phyloP scores from a whole-genome alignment of 1,140 invertebrate species.

The Drosophila ercepeae region DNA sequence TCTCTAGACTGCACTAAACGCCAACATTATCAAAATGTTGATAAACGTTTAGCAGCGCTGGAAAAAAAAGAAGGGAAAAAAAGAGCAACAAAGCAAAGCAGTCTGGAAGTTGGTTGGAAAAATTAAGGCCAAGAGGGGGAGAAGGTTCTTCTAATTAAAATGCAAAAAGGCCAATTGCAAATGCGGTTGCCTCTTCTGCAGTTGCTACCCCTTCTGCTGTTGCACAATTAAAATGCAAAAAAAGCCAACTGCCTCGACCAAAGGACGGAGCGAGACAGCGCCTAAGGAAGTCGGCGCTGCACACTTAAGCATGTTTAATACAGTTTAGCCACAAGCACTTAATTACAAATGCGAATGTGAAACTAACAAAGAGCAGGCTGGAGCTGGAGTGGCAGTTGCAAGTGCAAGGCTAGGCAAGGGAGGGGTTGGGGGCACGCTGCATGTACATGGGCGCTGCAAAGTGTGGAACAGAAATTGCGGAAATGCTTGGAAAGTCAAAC shows the following conservation, averaged over 20 bases:
- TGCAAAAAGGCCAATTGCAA: constrained; percentile 81
- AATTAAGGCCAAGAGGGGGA: not conserved
- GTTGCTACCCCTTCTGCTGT: constrained; percentile 35
- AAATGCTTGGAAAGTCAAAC: constrained; percentile 39
- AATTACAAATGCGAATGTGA: constrained; percentile 74
- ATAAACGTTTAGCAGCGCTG: constrained; percentile 73
- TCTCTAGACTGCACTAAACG: constrained; percentile 52
- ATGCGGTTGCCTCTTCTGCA: constrained; percentile 34
- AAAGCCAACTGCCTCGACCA: constrained; percentile 1
- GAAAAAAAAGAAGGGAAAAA: constrained; percentile 17
- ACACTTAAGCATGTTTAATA: constrained; percentile 83
- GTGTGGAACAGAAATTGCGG: constrained; percentile 53
- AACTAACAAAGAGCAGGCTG: not conserved
- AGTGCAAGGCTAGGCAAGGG: too few relatives aligned
- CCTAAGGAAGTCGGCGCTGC: constrained; percentile 66
- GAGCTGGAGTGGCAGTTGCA: not conserved
- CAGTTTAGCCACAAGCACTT: constrained; percentile 83
- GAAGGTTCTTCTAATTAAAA: constrained; percentile 71
- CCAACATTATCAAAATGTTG: constrained; percentile 82
- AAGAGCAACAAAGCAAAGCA: constrained; percentile 6
- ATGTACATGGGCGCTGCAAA: constrained; percentile 10
- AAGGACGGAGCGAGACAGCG: not conserved
- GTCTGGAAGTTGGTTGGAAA: not conserved
- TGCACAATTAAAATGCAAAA: constrained; percentile 71
- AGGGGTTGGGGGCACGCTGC: too few relatives aligned